Base-by-base conservation (phyloP, 2,888 invertebrate species). In the Orthosia incerta region DNA sequence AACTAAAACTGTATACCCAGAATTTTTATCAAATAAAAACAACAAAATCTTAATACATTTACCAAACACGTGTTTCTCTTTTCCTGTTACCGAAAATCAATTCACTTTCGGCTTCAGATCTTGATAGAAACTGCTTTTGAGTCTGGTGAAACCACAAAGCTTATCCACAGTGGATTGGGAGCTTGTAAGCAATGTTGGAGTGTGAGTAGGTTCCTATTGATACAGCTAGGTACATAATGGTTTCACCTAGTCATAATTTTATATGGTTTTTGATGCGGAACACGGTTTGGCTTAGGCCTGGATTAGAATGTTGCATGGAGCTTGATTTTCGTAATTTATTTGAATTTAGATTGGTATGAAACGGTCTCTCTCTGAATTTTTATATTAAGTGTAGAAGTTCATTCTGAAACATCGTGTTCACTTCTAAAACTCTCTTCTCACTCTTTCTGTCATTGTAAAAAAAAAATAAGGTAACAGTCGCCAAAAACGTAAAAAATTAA, bases 81-180 rank as follows among this genome's bases (percentile, higher is more conserved):
- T 75, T 50, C 57, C 23, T 39, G 53, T 20, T 57, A 46, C 23
- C 18, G 23, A 66, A 74, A 65, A 31, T 68, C 65, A 57, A 65
- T 74, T 68, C 59, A 53, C 57, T 75, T 75, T 60, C 7, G 18
- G 55, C 16, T 56, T 57, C 23, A 69, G n/a, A 66, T 70, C 69
- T 75, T 59, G 69, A 51, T 79, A 13, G 53, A 55, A 63, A 56
- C 39, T 67, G 62, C 65, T 80, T 75, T 80, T 70, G 45, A 50
- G 26, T 31, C 46, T 72, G 57, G 61, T 62, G 68, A 23, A 66
- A 55, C 56, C 65, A 23, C 64, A 74, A 75, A 75, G 69, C 20
- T 50, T 53, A 23, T 53, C 16, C 69, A 62, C 31, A 80, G 53
- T 66, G 62, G 31, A 55, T 59, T 69, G 48, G 50, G 12, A 70